Conservation (phyloP, 1,140 invertebrate genomes). For the Sinella curviseta region DNA sequence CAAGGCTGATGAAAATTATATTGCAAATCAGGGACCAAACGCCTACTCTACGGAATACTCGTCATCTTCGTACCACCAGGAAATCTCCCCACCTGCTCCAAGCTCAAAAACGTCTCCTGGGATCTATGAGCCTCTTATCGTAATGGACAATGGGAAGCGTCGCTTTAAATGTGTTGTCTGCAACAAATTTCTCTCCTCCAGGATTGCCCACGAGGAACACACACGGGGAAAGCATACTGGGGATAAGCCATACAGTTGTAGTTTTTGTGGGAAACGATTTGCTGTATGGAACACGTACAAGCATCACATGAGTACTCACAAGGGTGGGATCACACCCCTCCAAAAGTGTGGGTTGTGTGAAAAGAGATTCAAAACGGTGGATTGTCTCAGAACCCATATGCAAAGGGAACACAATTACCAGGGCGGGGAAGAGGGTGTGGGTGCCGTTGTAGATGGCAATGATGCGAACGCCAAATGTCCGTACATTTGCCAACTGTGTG, state of each 20-base stretch:
- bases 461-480: background rate
- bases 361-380: conserved; percentile 3
- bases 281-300: background rate
- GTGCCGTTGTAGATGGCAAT: background rate
- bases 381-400: background rate
- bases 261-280: conserved; percentile 4
- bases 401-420: background rate
- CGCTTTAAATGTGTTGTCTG: conserved; percentile 11
- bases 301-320: conserved; percentile 10
- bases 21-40: conserved; percentile 4
- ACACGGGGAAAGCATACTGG: conserved; percentile 12
- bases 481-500: background rate
- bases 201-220: conserved; percentile 15
- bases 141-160: conserved; percentile 17
- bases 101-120: conserved; percentile 7
- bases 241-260: conserved; percentile 8
- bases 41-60: conserved; percentile 5
- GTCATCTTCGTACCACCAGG: background rate
- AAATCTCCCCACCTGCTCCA: background rate
- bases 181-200: background rate
- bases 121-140: conserved; percentile 5
- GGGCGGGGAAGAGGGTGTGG: background rate
- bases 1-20: background rate
- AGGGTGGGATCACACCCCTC: background rate
- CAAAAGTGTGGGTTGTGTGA: conserved; percentile 8